phyloP scores from a whole-genome alignment of 1,140 invertebrate species.

The Eupristina koningsbergeri region DNA sequence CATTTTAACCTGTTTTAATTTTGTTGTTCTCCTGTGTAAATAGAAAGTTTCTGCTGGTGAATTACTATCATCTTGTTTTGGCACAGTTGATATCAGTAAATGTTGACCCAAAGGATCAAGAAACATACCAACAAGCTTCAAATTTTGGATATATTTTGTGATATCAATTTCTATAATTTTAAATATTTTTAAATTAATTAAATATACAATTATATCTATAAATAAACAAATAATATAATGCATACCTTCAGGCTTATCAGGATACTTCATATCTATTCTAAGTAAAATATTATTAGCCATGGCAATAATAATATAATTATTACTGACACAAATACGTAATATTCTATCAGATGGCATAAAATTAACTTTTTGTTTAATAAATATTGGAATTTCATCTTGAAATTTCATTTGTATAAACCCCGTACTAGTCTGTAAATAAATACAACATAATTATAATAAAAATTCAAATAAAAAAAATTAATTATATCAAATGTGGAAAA shows the following conservation, averaged over 20 bases:
- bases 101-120: conserved; percentile 91
- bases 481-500: too few species aligned
- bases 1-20: conserved; percentile 76
- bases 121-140: conserved; percentile 83
- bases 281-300: conserved; percentile 88
- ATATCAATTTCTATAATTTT: conserved; percentile 75
- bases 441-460: conserved; percentile 3
- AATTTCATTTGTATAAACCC: conserved; percentile 81
- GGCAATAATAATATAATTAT: conserved; percentile 86
- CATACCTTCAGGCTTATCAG: conserved; percentile 84
- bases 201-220: not conserved
- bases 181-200: too few species aligned
- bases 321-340: conserved; percentile 85
- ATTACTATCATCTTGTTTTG: conserved; percentile 77
- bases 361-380: conserved; percentile 85
- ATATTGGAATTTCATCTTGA: conserved; percentile 83
- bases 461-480: not conserved
- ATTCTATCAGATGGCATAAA: conserved; percentile 85
- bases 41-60: conserved; percentile 85
- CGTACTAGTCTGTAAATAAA: conserved; percentile 71
- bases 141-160: conserved; percentile 76
- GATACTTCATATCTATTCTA: conserved; percentile 86
- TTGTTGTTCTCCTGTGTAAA: conserved; percentile 78
- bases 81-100: conserved; percentile 82
- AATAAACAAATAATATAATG: not conserved